Base-by-base conservation (phyloP, 2,797 vertebrate genomes). In the Cyclopterus lumpus region DNA sequence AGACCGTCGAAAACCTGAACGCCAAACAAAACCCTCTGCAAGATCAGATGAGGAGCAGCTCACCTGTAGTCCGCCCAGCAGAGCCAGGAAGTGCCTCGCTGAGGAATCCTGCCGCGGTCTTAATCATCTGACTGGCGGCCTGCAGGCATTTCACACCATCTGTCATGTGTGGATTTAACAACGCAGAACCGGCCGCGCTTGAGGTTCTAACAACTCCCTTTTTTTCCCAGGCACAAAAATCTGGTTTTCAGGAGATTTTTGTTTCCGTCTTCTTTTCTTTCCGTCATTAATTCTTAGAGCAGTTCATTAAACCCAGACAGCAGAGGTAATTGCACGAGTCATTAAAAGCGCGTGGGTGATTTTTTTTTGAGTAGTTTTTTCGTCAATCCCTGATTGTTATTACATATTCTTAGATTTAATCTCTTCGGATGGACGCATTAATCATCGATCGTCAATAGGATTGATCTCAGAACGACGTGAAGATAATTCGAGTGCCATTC, bases 131-230 rank as follows among this genome's bases (percentile, higher is more conserved):
- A 66, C 65, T n/a, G 42, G 72, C 71, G 73, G 88, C 86, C 86
- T 73, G 66, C 59, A 70, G 88, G 79, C 80, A 51, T 71, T 55
- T 82, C 85, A 44, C 60, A 58, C 75, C 83, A 77, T 73, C 85
- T 88, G 85, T 83, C 86, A 81, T 79, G 34, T 77, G 26, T 32
- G 78, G 79, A 75, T 78, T 74, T 77, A 86, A 71, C 74, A 79
- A 53, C 24, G 8, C 67, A 48, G 59, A 61, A 24, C 49, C 36
- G 9, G 30, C 1, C 6, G 2, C 12, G 69, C 73, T 44, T 4
- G 30, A 65, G 71, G 78, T 59, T 67, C 40, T 20, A 32, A 24
- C 5, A 30, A 18, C 26, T 4, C 22, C 62, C 46, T 63, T 22
- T 54, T 61, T 26, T 28, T 28, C 28, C 26, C 36, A 57, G 44